phyloP scores from a whole-genome alignment of 2,797 vertebrate species.

The Garrulus glandarius region DNA sequence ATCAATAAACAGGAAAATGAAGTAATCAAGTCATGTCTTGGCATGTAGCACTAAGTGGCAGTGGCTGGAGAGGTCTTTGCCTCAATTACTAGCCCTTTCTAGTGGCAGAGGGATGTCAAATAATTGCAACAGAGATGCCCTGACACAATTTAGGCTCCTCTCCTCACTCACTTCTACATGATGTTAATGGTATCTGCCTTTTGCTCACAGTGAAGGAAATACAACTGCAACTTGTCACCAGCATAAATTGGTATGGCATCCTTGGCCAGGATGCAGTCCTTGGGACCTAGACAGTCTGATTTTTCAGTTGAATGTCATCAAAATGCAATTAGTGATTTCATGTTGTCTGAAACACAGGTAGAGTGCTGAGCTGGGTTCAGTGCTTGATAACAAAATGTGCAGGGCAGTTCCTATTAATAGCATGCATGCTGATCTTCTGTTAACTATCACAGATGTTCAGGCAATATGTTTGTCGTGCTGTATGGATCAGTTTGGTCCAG shows the following conservation, averaged over 20 bases:
- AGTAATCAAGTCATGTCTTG: neutral
- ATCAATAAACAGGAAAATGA: neutral
- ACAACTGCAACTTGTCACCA: rapidly evolving
- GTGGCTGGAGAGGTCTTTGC: neutral
- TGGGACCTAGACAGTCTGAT: too few species aligned
- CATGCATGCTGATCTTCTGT: neutral
- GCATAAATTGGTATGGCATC: neutral
- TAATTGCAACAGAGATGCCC: neutral
- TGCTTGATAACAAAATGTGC: neutral
- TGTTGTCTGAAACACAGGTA: neutral
- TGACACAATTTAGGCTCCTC: neutral
- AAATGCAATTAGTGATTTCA: neutral
- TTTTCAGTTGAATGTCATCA: neutral
- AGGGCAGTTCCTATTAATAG: neutral
- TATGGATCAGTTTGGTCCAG: neutral
- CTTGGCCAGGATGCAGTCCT: neutral
- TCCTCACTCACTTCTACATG: neutral
- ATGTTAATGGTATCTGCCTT: neutral
- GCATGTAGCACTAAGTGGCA: rapidly evolving
- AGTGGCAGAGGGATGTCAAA: neutral
- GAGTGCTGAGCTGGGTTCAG: neutral
- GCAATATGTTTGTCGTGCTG: neutral
- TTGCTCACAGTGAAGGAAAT: neutral
- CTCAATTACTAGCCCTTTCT: neutral
- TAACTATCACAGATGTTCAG: neutral